These are phyloP conservation scores for Rousettus madagascariensis DNA, from an alignment of 2,797 vertebrate genomes.

Conservation along the genomic window DNA sequence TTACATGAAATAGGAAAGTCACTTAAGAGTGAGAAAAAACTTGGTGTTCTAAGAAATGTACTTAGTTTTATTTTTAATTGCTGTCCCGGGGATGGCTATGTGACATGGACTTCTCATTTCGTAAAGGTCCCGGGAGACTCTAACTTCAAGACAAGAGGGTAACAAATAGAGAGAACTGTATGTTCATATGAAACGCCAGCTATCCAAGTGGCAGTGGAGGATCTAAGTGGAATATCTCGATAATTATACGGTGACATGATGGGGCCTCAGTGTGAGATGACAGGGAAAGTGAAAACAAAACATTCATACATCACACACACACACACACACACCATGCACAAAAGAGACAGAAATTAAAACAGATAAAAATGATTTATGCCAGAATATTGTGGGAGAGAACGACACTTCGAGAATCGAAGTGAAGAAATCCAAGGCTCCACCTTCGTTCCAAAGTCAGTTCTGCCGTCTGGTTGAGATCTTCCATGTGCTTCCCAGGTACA, in stretches of 20 bases:
- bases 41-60: background rate
- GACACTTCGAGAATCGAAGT: background rate
- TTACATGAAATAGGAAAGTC: background rate
- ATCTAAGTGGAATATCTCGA: background rate
- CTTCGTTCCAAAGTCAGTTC: background rate
- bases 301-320: too few relatives aligned
- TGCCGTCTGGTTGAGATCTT: background rate
- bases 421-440: background rate
- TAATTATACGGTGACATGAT: background rate
- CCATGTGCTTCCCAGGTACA: background rate
- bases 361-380: background rate
- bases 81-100: background rate
- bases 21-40: constrained; percentile 14
- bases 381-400: background rate
- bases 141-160: background rate
- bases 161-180: background rate
- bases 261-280: background rate
- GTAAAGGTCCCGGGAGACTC: background rate
- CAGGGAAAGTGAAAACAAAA: background rate
- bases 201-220: background rate
- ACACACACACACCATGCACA: too few relatives aligned
- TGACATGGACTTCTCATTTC: constrained; percentile 14
- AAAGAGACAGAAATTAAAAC: background rate
- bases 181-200: background rate
- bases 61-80: constrained; percentile 42